A percentile compares a stretch with the other conserved stretches of the same genome.
phyloP scores from a whole-genome alignment of 2,888 invertebrate genomes.

The Napeogenes sylphis region DNA sequence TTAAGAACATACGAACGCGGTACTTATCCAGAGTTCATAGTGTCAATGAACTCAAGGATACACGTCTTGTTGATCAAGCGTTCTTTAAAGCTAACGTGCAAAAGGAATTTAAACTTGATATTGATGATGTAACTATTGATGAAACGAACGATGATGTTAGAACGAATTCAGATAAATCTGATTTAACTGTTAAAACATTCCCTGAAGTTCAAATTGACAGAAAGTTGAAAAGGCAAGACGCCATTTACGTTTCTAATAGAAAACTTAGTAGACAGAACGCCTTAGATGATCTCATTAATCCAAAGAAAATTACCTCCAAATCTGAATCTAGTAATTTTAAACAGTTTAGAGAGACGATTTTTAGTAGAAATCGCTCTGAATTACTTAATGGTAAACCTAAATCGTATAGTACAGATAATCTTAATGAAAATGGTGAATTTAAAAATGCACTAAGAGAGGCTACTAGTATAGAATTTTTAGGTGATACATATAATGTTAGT shows the following conservation, averaged over 20 bases:
- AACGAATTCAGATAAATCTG: constrained; percentile 34
- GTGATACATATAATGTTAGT: constrained; percentile 44
- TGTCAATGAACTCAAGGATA: constrained; percentile 55
- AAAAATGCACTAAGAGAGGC: constrained; percentile 60
- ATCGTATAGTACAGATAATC: constrained; percentile 64
- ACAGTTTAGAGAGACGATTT: constrained; percentile 46
- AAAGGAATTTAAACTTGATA: constrained; percentile 47
- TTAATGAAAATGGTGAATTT: constrained; percentile 49
- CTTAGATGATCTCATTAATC: constrained; percentile 38
- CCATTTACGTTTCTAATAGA: constrained; percentile 46
- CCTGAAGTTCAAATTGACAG: constrained; percentile 50
- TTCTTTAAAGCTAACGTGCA: constrained; percentile 48
- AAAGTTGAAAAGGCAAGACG: constrained; percentile 57
- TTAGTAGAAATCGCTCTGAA: constrained; percentile 51
- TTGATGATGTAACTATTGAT: constrained; percentile 57
- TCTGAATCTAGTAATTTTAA: constrained; percentile 45
- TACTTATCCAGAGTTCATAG: constrained; percentile 68
- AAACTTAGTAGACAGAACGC: constrained; percentile 47
- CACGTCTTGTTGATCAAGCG: constrained; percentile 59
- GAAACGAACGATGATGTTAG: constrained; percentile 54
- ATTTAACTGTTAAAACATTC: constrained; percentile 32
- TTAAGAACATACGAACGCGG: constrained; percentile 63
- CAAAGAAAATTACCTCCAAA: constrained; percentile 29
- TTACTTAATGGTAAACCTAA: constrained; percentile 68
- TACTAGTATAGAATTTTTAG: constrained; percentile 62